phyloP scores from a whole-genome alignment of 1,140 invertebrate genomes.

The Monomorium pharaonis region DNA sequence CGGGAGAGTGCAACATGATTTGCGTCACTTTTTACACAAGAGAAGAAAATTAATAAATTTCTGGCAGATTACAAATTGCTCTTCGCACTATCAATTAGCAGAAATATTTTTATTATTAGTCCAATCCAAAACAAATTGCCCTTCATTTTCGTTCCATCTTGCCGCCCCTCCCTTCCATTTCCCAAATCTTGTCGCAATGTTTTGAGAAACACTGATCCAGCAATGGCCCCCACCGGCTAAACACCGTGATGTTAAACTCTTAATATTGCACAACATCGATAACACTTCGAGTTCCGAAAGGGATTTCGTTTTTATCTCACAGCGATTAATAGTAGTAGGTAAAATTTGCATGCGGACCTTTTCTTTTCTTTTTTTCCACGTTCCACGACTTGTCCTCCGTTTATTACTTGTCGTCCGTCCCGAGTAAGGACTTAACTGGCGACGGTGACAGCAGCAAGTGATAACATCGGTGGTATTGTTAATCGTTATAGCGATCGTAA shows the following conservation, averaged over 20 bases:
- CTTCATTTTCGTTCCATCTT: background rate
- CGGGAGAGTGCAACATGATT: background rate
- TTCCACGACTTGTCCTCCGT: background rate
- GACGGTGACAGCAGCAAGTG: constrained; percentile 56
- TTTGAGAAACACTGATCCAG: constrained; percentile 81
- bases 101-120: constrained; percentile 14
- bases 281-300: constrained; percentile 66
- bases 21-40: background rate
- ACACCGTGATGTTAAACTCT: constrained; percentile 71
- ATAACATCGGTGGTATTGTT: constrained; percentile 25
- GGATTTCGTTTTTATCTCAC: constrained; percentile 42
- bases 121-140: constrained; percentile 28
- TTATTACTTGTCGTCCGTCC: constrained; percentile 14
- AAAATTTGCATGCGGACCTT: constrained; percentile 28
- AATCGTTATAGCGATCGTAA: constrained; percentile 4
- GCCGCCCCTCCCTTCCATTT: background rate
- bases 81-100: background rate
- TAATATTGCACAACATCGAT: constrained; percentile 76
- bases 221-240: constrained; percentile 60
- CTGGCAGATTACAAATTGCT: background rate
- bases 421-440: constrained; percentile 54
- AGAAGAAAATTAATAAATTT: background rate
- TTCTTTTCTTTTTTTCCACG: background rate
- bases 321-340: constrained; percentile 56
- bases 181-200: background rate